Evolutionary conservation across 2,113 vertebrate species (phyloP).

Genomic region (Psittacula cyanocephala): DNA sequence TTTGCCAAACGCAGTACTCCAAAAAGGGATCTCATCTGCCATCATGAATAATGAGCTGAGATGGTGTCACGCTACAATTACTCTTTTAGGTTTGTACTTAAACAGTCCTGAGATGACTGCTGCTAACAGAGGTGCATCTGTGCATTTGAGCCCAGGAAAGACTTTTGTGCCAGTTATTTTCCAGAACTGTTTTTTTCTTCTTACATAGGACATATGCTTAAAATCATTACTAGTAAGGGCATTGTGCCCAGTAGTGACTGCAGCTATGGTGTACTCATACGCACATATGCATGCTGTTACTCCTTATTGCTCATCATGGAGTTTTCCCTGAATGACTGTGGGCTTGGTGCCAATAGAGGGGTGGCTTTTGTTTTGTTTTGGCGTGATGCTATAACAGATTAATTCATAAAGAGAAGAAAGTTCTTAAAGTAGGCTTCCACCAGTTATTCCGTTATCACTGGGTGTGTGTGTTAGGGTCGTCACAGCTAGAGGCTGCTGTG

Average conservation of each 20-base stretch:
- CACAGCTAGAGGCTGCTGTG: background rate
- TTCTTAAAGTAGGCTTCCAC: background rate
- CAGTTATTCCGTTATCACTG: background rate
- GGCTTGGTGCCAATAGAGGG: background rate
- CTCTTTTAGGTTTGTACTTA: background rate
- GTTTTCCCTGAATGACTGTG: background rate
- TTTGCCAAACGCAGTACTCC: background rate
- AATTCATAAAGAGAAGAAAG: background rate
- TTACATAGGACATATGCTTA: background rate
- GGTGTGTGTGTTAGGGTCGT: background rate
- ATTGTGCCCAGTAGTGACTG: background rate
- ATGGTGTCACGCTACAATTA: background rate
- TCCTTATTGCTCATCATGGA: background rate
- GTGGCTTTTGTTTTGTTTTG: background rate
- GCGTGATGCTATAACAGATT: background rate
- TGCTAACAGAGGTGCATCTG: background rate
- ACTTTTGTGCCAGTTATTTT: background rate
- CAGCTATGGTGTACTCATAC: background rate
- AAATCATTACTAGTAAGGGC: background rate
- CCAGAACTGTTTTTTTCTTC: background rate
- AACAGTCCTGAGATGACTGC: background rate
- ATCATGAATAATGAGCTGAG: background rate
- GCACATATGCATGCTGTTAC: background rate
- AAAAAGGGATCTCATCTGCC: background rate
- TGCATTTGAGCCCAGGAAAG: background rate